phyloP scores from a whole-genome alignment of 2,113 vertebrate genomes.

The Lamprotornis superbus region DNA sequence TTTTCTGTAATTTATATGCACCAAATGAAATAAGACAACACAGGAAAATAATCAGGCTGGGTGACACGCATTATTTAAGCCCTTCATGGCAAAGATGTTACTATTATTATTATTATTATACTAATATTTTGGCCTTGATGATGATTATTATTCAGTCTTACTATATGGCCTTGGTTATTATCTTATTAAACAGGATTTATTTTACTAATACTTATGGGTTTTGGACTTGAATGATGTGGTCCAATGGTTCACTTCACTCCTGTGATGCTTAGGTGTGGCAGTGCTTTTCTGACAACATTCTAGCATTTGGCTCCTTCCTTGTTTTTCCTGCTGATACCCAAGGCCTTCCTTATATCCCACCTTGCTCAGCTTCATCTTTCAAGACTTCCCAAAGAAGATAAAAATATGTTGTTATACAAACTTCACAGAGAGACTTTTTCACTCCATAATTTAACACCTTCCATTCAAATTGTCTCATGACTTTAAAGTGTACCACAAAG shows the following conservation, averaged over 20 bases:
- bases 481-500: not conserved
- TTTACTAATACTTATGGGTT: not conserved
- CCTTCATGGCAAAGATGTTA: not conserved
- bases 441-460: not conserved
- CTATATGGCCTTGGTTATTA: not conserved
- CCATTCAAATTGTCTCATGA: not conserved
- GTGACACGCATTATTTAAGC: not conserved
- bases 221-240: not conserved
- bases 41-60: not conserved
- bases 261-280: not conserved
- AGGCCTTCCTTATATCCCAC: not conserved
- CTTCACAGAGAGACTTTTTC: not conserved
- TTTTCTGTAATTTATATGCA: not conserved
- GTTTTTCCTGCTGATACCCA: not conserved
- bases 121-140: not conserved
- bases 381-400: not conserved
- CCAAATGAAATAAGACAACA: not conserved
- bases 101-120: not conserved
- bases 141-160: not conserved
- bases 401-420: not conserved
- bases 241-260: not conserved
- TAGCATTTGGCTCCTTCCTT: not conserved
- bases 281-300: not conserved
- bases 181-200: not conserved
- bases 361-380: not conserved